Percentiles rank a stretch among this genome's conserved stretches.
Evolutionary conservation across 92 coral and sea anemone species (phyloP).

Genomic region (Desmophyllum pertusum): DNA sequence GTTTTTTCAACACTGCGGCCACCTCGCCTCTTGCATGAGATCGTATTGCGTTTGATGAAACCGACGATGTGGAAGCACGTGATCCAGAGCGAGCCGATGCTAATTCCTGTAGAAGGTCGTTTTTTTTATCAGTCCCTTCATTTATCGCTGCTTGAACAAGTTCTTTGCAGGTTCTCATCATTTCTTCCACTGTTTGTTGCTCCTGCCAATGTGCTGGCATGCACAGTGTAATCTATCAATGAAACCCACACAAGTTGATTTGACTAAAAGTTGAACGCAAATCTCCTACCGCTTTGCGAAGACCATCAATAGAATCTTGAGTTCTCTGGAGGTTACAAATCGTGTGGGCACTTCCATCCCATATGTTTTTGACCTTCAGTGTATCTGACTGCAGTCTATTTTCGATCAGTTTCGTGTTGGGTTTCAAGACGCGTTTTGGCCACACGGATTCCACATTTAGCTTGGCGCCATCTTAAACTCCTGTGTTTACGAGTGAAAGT

Average conservation of each 20-base stretch:
- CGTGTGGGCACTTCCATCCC: neutral
- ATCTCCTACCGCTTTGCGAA: slow-evolving; percentile 29
- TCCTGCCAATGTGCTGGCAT: neutral
- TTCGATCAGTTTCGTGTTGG: slow-evolving; percentile 20
- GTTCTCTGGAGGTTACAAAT: slow-evolving; percentile 20
- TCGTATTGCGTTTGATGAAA: slow-evolving; percentile 20
- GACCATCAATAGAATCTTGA: slow-evolving; percentile 20
- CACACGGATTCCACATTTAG: neutral
- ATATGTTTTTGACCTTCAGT: neutral
- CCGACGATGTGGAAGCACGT: slow-evolving; percentile 5
- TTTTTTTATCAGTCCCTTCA: slow-evolving; percentile 36
- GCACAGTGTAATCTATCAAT: slow-evolving; percentile 8
- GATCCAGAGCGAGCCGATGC: slow-evolving; percentile 23
- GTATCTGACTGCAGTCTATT: slow-evolving; percentile 21
- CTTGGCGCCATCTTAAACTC: neutral
- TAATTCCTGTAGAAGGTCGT: slow-evolving; percentile 28
- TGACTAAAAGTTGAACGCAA: slow-evolving; percentile 15
- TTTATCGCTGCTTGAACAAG: slow-evolving; percentile 30
- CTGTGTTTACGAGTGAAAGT: neutral
- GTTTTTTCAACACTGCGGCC: slow-evolving; percentile 40
- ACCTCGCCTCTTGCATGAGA: slow-evolving; percentile 48
- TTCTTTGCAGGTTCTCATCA: slow-evolving; percentile 26
- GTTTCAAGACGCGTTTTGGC: slow-evolving; percentile 24
- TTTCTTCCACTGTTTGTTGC: slow-evolving; percentile 3
- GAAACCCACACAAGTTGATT: slow-evolving; percentile 14